Conservation (phyloP, 37 sponge, comb jelly and placozoan species). For the Chondrilla cf. caribensis region DNA sequence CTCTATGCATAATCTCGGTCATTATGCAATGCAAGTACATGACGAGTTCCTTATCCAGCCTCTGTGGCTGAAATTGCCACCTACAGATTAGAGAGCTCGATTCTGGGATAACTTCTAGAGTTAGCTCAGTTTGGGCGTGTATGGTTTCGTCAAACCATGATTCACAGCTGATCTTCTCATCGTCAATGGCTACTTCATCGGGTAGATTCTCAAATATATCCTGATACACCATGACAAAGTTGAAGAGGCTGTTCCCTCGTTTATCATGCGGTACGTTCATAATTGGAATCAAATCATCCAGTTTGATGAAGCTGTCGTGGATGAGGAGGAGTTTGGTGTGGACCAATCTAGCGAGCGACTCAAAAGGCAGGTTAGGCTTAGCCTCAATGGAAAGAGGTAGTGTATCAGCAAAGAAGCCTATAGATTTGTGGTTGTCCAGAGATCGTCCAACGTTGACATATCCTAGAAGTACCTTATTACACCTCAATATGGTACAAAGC, state of each 20-base stretch:
- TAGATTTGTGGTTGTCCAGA: background rate
- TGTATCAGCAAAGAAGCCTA: conserved; percentile 25
- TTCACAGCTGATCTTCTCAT: background rate
- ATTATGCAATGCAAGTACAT: background rate
- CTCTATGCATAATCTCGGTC: background rate
- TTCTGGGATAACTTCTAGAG: background rate
- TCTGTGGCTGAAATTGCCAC: background rate
- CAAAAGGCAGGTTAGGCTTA: background rate
- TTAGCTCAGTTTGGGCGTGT: conserved; percentile 4
- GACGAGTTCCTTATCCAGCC: conserved; percentile 3
- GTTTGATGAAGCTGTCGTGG: background rate
- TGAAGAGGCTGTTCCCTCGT: background rate
- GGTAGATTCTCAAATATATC: background rate
- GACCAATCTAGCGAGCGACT: background rate
- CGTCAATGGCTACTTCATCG: background rate
- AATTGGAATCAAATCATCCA: background rate
- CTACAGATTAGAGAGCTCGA: background rate
- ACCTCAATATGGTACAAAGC: background rate
- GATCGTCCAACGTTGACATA: background rate
- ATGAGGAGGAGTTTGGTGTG: background rate
- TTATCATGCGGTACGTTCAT: background rate
- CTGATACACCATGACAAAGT: background rate
- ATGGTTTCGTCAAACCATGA: background rate
- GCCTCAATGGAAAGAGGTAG: conserved; percentile 22
- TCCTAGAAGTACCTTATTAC: background rate